Percentiles rank a stretch among this genome's conserved stretches.
phyloP scores from a whole-genome alignment of 2,888 invertebrate species.

The Quadriops clusia region DNA sequence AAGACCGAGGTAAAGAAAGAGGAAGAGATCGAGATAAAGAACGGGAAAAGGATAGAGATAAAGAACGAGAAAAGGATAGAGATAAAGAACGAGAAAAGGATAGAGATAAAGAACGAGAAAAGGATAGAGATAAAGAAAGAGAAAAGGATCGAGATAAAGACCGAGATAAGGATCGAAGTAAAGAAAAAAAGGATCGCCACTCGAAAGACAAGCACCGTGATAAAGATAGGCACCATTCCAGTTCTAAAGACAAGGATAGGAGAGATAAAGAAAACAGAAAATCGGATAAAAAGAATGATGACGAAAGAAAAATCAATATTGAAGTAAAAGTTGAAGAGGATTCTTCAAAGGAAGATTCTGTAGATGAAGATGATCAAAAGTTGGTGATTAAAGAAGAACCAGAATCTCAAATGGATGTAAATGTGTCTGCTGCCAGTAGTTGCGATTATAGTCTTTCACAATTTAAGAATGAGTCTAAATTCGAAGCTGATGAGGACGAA shows the following conservation, averaged over 20 bases:
- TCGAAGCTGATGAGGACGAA: conserved; percentile 23
- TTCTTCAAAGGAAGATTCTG: conserved; percentile 26
- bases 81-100: conserved; percentile 26
- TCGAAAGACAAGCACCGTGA: conserved; percentile 29
- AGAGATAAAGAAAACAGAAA: conserved; percentile 31
- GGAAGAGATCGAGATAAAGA: conserved; percentile 15
- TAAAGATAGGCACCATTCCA: conserved; percentile 30
- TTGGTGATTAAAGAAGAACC: conserved; percentile 37
- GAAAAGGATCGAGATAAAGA: conserved; percentile 31
- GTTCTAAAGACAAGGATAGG: conserved; percentile 46
- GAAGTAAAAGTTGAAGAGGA: conserved; percentile 20
- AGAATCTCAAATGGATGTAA: conserved; percentile 26
- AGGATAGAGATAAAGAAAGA: conserved; percentile 32
- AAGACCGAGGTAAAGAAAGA: conserved; percentile 9
- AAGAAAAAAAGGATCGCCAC: too few species aligned
- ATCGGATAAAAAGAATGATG: conserved; percentile 12
- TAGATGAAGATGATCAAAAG: conserved; percentile 34
- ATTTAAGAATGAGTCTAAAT: conserved; percentile 42
- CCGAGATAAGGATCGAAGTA: conserved; percentile 22
- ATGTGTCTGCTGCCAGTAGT: conserved; percentile 50
- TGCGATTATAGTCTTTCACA: conserved; percentile 62
- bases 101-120: conserved; percentile 16
- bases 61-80: conserved; percentile 20
- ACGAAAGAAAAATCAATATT: too few species aligned
- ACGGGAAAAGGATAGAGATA: conserved; percentile 25